Percentiles rank a stretch among this genome's conserved stretches.
Evolutionary conservation across 2,888 invertebrate genomes (phyloP).

Genomic region (Euzophera pinguis): DNA sequence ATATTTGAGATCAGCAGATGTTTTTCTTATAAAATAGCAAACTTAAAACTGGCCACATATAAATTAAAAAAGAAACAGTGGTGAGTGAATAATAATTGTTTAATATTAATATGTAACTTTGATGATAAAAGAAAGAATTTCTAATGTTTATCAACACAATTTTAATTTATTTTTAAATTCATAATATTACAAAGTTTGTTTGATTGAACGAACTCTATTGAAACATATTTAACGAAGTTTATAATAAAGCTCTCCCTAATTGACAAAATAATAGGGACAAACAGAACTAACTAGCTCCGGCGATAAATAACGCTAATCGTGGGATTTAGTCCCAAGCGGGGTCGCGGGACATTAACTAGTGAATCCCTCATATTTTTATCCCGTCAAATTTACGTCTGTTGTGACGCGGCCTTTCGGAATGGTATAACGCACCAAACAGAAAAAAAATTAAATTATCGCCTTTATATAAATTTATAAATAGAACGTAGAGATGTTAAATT

Average conservation of each 20-base stretch:
- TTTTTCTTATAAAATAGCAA: too few relatives aligned
- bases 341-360: slow-evolving; percentile 39
- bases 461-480: neutral
- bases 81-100: too few relatives aligned
- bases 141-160: too few relatives aligned
- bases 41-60: too few relatives aligned
- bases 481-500: neutral
- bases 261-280: slow-evolving; percentile 27
- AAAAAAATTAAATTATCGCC: neutral
- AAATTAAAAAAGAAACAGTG: too few relatives aligned
- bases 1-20: too few relatives aligned
- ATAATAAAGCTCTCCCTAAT: neutral
- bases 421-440: slow-evolving; percentile 7
- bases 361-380: slow-evolving; percentile 33
- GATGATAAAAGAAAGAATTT: too few relatives aligned
- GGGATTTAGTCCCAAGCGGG: slow-evolving; percentile 30
- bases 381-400: slow-evolving; percentile 30
- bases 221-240: neutral
- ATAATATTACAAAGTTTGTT: too few relatives aligned
- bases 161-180: too few relatives aligned
- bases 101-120: too few relatives aligned
- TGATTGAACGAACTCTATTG: too few relatives aligned
- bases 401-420: slow-evolving; percentile 20
- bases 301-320: slow-evolving; percentile 43
- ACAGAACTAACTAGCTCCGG: slow-evolving; percentile 31